Evolutionary conservation across 2,113 vertebrate species (phyloP).

Genomic region (Panthera tigris): DNA sequence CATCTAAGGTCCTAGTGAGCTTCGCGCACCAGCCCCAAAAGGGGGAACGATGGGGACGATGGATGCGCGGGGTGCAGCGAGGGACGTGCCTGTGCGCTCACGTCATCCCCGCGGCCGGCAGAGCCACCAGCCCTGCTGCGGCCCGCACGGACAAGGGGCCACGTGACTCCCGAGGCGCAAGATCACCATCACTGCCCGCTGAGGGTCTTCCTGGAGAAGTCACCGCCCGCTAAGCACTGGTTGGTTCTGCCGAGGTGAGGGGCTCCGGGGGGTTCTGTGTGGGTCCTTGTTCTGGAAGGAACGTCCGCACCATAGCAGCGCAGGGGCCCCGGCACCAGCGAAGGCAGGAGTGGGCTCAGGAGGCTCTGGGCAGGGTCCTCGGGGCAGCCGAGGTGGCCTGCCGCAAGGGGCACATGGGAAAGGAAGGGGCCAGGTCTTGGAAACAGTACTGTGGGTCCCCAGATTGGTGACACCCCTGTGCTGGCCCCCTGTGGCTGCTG

Average conservation of each 20-base stretch:
- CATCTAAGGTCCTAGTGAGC: neutral
- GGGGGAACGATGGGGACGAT: neutral
- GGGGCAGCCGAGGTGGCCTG: neutral
- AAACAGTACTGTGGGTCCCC: neutral
- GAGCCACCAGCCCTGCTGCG: neutral
- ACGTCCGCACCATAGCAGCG: neutral
- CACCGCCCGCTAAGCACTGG: neutral
- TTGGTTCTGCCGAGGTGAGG: neutral
- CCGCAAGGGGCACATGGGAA: rapidly evolving
- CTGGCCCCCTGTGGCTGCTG: neutral
- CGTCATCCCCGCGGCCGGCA: neutral
- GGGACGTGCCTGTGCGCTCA: neutral
- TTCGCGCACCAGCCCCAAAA: neutral
- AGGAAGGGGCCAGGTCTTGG: neutral
- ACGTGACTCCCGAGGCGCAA: neutral
- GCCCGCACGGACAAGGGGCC: neutral
- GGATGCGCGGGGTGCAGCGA: too few species aligned
- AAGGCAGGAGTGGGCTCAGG: neutral
- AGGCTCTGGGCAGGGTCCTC: neutral
- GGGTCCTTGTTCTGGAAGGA: neutral
- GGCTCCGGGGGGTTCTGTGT: too few species aligned
- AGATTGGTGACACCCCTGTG: neutral
- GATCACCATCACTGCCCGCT: neutral
- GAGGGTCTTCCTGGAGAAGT: neutral
- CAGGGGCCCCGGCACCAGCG: neutral